phyloP scores from a whole-genome alignment of 2,797 vertebrate species.

The Propithecus deckenii region DNA sequence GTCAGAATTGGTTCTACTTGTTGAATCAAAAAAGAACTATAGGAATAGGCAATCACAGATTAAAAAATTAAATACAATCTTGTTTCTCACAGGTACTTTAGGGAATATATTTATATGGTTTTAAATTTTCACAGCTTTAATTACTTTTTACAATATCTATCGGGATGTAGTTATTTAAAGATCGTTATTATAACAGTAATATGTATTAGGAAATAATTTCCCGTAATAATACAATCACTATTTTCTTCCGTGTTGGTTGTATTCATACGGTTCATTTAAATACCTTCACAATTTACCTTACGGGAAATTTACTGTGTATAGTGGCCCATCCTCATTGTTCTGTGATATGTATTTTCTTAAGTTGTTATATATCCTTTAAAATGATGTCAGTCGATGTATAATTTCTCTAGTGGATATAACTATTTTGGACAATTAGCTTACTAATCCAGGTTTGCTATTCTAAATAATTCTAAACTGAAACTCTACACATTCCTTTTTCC shows the following conservation, averaged over 20 bases:
- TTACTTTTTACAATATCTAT: conserved; percentile 9
- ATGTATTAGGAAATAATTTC: conserved; percentile 34
- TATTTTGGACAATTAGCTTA: not conserved
- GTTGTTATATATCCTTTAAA: not conserved
- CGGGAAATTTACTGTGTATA: not conserved
- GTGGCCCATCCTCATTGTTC: not conserved
- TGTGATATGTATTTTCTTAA: not conserved
- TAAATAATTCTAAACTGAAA: conserved; percentile 20
- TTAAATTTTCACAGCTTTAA: conserved; percentile 33
- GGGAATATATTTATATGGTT: not conserved
- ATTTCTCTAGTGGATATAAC: not conserved
- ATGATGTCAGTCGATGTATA: not conserved
- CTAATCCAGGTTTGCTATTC: conserved; percentile 1
- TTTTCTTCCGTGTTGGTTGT: not conserved
- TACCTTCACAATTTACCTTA: not conserved
- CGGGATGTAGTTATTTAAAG: not conserved
- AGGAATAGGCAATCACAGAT: not conserved
- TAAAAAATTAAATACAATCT: conserved; percentile 32
- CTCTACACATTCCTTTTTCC: not conserved
- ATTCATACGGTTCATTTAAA: not conserved
- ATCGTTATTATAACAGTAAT: not conserved
- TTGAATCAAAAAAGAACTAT: not conserved
- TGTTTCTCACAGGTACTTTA: conserved; percentile 20
- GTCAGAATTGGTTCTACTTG: not conserved
- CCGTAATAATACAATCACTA: not conserved